A percentile compares a stretch with the other conserved stretches of the same genome.
phyloP scores from a whole-genome alignment of 2,888 invertebrate species.

The Idaea aversata region DNA sequence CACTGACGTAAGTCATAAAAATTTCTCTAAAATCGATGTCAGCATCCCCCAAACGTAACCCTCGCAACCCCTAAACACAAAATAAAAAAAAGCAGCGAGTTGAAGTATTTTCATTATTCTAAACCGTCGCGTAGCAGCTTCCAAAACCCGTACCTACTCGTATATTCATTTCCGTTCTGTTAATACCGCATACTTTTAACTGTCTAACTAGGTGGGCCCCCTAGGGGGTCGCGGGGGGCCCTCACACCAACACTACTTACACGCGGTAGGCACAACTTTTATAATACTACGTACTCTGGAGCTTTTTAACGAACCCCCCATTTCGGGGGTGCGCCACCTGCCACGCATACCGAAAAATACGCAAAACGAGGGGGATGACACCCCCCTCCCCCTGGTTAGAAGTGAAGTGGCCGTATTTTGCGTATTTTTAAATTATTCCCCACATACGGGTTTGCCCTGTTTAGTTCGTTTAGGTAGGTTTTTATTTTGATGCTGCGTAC shows the following conservation, averaged over 20 bases:
- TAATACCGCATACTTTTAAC: slow-evolving; percentile 81
- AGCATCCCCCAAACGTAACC: slow-evolving; percentile 18
- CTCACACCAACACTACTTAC: slow-evolving; percentile 73
- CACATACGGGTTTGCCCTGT: slow-evolving; percentile 67
- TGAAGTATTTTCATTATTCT: slow-evolving; percentile 77
- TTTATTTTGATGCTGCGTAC: slow-evolving; percentile 44
- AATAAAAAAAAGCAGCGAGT: slow-evolving; percentile 54
- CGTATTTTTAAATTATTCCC: slow-evolving; percentile 79
- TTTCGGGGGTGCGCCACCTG: slow-evolving; percentile 69
- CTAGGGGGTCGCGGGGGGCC: slow-evolving; percentile 36
- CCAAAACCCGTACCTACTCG: slow-evolving; percentile 72
- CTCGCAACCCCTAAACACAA: slow-evolving; percentile 27
- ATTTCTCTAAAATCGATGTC: slow-evolving; percentile 15
- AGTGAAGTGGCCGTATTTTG: slow-evolving; percentile 78
- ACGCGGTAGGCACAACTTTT: slow-evolving; percentile 80
- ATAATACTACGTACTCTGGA: slow-evolving; percentile 79
- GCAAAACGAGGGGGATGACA: slow-evolving; percentile 61
- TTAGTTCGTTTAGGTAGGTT: slow-evolving; percentile 56
- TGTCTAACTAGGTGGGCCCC: slow-evolving; percentile 76
- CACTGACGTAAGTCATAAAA: not conserved
- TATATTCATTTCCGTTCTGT: slow-evolving; percentile 80
- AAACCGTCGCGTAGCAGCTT: slow-evolving; percentile 72
- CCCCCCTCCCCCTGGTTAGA: slow-evolving; percentile 69
- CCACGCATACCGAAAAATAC: slow-evolving; percentile 81
- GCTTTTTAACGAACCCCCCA: slow-evolving; percentile 78